Evolutionary conservation across 2,888 invertebrate species (phyloP).

Genomic region (Clostera curtula): DNA sequence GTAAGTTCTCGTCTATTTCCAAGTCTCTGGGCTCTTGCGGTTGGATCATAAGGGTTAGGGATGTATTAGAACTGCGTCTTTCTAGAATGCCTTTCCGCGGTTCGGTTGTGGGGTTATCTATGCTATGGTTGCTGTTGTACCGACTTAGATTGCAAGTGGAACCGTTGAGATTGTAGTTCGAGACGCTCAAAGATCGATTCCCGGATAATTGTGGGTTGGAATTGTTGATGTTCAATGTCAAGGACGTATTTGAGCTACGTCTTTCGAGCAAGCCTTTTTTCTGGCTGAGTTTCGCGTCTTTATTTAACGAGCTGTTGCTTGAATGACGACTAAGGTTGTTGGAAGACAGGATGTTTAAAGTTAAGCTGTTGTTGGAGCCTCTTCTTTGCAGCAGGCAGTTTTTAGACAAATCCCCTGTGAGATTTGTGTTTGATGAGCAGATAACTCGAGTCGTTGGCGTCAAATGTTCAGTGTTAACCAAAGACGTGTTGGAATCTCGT

Average conservation of each 20-base stretch:
- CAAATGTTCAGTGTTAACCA: conserved; percentile 76
- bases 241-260: conserved; percentile 91
- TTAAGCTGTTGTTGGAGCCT: conserved; percentile 90
- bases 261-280: conserved; percentile 86
- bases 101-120: conserved; percentile 49
- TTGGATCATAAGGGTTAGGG: conserved; percentile 79
- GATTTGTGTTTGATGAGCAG: conserved; percentile 66
- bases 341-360: conserved; percentile 80
- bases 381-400: conserved; percentile 85
- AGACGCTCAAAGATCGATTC: conserved; percentile 62
- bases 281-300: conserved; percentile 52
- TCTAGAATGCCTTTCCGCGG: conserved; percentile 79
- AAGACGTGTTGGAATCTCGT: conserved; percentile 89
- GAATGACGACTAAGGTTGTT: conserved; percentile 70
- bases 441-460: conserved; percentile 57
- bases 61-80: conserved; percentile 88
- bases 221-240: conserved; percentile 82
- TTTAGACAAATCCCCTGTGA: conserved; percentile 50
- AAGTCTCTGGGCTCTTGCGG: conserved; percentile 61
- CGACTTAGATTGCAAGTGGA: conserved; percentile 66
- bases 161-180: conserved; percentile 68
- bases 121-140: conserved; percentile 66
- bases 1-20: conserved; percentile 57
- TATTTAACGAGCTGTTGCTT: conserved; percentile 73
- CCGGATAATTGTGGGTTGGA: conserved; percentile 65